Evolutionary conservation across 2,888 invertebrate species (phyloP).

Genomic region (Monochamus alternatus): DNA sequence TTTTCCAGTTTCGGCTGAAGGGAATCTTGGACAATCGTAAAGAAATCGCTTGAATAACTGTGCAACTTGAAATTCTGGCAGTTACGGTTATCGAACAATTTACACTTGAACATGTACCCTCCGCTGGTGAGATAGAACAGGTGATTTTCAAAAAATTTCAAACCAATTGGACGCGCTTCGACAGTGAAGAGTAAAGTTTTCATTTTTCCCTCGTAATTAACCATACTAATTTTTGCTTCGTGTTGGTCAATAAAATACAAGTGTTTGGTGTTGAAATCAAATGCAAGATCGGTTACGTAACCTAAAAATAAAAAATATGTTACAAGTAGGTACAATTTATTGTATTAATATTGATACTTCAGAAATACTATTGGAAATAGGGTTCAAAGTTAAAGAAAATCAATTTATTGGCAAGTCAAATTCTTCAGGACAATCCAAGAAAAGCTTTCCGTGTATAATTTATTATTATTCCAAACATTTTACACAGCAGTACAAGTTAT

Average conservation of each 20-base stretch:
- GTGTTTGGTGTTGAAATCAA: slow-evolving; percentile 74
- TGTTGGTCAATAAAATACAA: slow-evolving; percentile 86
- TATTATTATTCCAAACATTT: no score
- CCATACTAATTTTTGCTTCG: slow-evolving; percentile 67
- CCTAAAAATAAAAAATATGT: slow-evolving; percentile 47
- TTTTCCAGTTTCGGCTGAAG: slow-evolving; percentile 73
- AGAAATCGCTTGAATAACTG: slow-evolving; percentile 71
- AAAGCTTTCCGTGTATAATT: no score
- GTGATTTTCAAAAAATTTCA: slow-evolving; percentile 84
- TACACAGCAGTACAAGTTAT: no score
- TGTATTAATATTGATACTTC: no score
- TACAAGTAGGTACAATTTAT: no score
- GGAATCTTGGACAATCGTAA: slow-evolving; percentile 74
- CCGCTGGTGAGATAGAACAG: slow-evolving; percentile 80
- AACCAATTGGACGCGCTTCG: slow-evolving; percentile 75
- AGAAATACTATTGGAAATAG: no score
- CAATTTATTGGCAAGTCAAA: no score
- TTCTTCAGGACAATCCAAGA: no score
- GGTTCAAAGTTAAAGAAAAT: no score
- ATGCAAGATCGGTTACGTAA: slow-evolving; percentile 70
- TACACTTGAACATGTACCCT: slow-evolving; percentile 76
- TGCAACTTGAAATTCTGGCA: slow-evolving; percentile 72
- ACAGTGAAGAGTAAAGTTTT: slow-evolving; percentile 71
- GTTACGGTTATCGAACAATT: slow-evolving; percentile 72
- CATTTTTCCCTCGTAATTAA: slow-evolving; percentile 71